phyloP scores from a whole-genome alignment of 2,888 invertebrate genomes.

The Erynnis tages region DNA sequence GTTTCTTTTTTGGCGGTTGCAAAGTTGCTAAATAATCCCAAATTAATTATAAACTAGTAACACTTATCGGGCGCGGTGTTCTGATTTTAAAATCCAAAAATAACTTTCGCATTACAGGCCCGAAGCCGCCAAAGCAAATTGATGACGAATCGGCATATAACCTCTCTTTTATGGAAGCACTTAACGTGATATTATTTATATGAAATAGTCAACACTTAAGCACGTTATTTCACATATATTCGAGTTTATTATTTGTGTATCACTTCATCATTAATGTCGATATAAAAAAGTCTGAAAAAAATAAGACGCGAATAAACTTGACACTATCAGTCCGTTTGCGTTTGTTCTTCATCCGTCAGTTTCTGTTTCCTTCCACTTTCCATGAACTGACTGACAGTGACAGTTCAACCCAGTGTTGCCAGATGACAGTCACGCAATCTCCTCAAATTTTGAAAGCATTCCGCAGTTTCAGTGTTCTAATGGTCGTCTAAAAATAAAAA shows the following conservation, averaged over 20 bases:
- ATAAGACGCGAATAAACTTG: conserved; percentile 33
- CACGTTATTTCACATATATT: conserved; percentile 31
- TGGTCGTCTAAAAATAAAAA: no score
- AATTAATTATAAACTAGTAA: conserved; percentile 21
- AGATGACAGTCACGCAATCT: no score
- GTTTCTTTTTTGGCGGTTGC: conserved; percentile 38
- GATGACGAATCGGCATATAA: conserved; percentile 67
- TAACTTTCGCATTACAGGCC: conserved; percentile 61
- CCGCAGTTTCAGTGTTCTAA: no score
- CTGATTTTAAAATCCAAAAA: conserved; percentile 58
- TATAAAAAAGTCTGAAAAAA: conserved; percentile 37
- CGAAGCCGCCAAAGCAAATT: conserved; percentile 41
- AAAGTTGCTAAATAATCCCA: conserved; percentile 29
- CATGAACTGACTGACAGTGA: no score
- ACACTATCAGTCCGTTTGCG: conserved; percentile 2
- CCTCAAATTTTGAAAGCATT: no score
- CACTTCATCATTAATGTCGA: conserved; percentile 16
- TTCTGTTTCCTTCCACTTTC: no score
- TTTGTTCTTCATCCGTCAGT: not conserved
- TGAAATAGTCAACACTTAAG: conserved; percentile 24
- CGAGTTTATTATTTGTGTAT: conserved; percentile 12
- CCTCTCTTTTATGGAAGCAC: conserved; percentile 40
- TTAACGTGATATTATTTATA: conserved; percentile 38
- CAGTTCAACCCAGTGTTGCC: no score
- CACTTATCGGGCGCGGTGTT: conserved; percentile 49